A percentile compares a stretch with the other conserved stretches of the same genome.
Conservation (phyloP, 2,888 invertebrate genomes). For the Cremastinae sp. region DNA sequence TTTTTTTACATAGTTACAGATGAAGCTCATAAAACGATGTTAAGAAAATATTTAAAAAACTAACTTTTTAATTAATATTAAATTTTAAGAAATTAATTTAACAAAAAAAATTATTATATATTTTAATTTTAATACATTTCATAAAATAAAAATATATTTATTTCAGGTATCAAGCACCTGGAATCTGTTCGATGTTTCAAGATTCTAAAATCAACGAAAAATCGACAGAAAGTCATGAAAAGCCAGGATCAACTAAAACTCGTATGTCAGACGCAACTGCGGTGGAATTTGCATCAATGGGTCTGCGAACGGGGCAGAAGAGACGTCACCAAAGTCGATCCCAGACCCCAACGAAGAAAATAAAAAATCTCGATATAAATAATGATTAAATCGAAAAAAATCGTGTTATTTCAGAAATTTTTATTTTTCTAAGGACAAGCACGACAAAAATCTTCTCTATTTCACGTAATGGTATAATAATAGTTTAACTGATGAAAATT, state of each 20-base stretch:
- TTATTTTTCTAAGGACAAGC: conserved; percentile 9
- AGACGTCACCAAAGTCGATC: conserved; percentile 61
- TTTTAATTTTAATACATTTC: neutral
- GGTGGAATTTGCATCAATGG: conserved; percentile 75
- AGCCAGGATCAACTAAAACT: conserved; percentile 52
- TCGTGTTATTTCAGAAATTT: conserved; percentile 17
- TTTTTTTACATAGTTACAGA: too few species aligned
- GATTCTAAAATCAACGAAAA: conserved; percentile 56
- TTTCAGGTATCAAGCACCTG: conserved; percentile 81
- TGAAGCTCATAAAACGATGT: too few species aligned
- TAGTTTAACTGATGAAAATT: neutral
- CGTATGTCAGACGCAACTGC: conserved; percentile 66
- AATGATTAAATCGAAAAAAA: conserved; percentile 33
- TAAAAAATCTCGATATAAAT: conserved; percentile 49
- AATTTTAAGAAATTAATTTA: conserved; percentile 18
- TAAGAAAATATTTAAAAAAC: too few species aligned
- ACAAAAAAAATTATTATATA: neutral
- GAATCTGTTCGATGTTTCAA: conserved; percentile 81
- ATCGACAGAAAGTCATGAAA: conserved; percentile 23
- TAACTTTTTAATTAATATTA: too few species aligned
- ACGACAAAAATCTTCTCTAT: neutral
- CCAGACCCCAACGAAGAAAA: conserved; percentile 64
- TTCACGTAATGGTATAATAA: neutral
- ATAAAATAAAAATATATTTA: neutral
- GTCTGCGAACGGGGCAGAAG: conserved; percentile 69